Base-by-base conservation (phyloP, 2,113 vertebrate species). In the Nestor notabilis region DNA sequence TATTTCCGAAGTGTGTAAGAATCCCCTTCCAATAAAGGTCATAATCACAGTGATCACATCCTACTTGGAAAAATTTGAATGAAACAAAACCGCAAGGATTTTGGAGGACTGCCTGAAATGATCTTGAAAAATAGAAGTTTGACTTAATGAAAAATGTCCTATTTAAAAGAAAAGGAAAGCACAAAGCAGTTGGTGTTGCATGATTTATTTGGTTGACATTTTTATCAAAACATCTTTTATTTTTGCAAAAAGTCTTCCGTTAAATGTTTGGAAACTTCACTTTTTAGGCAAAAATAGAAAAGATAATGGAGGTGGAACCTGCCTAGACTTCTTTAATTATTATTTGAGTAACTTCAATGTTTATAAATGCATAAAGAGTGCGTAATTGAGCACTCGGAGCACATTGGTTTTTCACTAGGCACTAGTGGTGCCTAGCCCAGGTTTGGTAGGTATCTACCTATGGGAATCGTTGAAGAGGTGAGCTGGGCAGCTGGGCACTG, bases 201-300 rank as follows among this genome's bases (percentile, higher is more conserved):
- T 92, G 6, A 46, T 83, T 89, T 92, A 68, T 68, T 90, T 90
- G 88, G 64, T 56, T 71, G 65, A 66, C 17, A 19, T 68, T 96
- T 92, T 93, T 39, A 90, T 88, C 21, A 90, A 94, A 83, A 55
- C 43, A 53, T 88, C 19, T 77, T 87, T 64, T 91, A 60, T 86
- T 84, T 92, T 80, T 81, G 28, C 25, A 33, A 76, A 77, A 47
- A 52, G 9, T 66, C n/a, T 89, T 95, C 44, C 50, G 31, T 93
- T 93, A 53, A 78, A 82, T 37, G 41, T 95, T 95, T 79, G 37
- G 37, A 77, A 87, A 55, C 14, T 41, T 63, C 18, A 2, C 0
- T 27, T 96, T 90, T 90, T 75, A 87, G 64, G 31, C 35, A 79
- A 31, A 87, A 75, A 17, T 43, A 63, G 55, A 63, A 88, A 88